Base-by-base conservation (phyloP, 2,888 invertebrate genomes). In the Corythucha ciliata region DNA sequence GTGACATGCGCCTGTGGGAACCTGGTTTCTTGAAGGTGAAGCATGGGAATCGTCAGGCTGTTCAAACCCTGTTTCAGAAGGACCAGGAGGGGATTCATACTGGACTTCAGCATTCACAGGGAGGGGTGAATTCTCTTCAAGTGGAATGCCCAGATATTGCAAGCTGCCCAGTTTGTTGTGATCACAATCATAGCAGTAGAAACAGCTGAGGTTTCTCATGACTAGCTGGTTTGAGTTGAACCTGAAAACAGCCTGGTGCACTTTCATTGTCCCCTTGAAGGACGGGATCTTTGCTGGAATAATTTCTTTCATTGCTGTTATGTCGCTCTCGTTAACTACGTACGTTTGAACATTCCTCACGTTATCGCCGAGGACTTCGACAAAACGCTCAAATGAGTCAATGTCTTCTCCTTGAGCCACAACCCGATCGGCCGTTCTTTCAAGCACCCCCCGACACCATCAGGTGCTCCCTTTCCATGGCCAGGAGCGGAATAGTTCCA, bases 401-500 rank as follows among this genome's bases (percentile, higher is more conserved):
- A 46, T 33, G n/a, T 46, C 46, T 3, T 33, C 2, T 16, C 46
- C 46, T 20, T 33, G 21, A 33, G 46, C 33, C 33, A 46, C 33
- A 3, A 33, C 46, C 5, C 21, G 14, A n/a, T 33, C 33, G 14
- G 33, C 32, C 3, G 21, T 33, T 2, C 46, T 14, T 46, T 46
- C 3, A 46, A 34, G 2, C 6, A 7, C n/a, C 39, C 36, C 5
- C 48, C 48, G n/a, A 40, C 25, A 2, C 48, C 39, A 16, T 48
- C 48, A 25, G 32, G 27, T 3, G 48, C 48, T 14, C 48, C 39
- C 3, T 40, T 48, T 10, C 46, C 46, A 33, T 46, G 46, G 2
- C 46, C 46, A 22, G 33, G 5, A 4, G 32, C 46, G 12, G 21
- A 33, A n/a, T 46, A 46, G 20, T 46, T 46, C 33, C 46, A 46